Evolutionary conservation across 2,113 vertebrate species (phyloP).

Genomic region (Sphaerodactylus townsendi): DNA sequence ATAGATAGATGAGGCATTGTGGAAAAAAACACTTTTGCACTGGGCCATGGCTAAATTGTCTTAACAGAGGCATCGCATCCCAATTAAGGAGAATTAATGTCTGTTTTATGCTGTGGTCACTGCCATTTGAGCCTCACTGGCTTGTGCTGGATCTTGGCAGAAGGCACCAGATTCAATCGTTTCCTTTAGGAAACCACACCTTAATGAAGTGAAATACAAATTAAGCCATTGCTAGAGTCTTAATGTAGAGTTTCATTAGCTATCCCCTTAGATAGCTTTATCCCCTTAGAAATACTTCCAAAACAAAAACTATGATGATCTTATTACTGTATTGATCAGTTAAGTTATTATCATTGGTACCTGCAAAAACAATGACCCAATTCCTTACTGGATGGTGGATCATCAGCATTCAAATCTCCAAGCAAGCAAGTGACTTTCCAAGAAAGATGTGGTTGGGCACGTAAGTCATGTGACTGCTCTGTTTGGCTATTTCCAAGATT

Average conservation of each 20-base stretch:
- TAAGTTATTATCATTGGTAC: too few species aligned
- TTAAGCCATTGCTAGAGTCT: slow-evolving; percentile 34
- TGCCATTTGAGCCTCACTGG: slow-evolving; percentile 36
- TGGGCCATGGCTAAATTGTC: slow-evolving; percentile 44
- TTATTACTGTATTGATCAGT: background rate
- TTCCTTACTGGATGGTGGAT: too few species aligned
- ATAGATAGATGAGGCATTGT: slow-evolving; percentile 26
- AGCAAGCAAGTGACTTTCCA: too few species aligned
- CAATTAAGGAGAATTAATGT: slow-evolving; percentile 46
- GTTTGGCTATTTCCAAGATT: too few species aligned
- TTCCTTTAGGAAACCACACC: slow-evolving; percentile 55
- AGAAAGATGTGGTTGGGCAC: too few species aligned
- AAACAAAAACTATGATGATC: slow-evolving; percentile 4
- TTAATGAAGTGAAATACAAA: slow-evolving; percentile 61
- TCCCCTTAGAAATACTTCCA: background rate
- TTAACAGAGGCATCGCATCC: slow-evolving; percentile 48
- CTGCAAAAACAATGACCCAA: too few species aligned
- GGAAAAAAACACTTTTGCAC: slow-evolving; percentile 35
- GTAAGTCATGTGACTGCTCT: too few species aligned
- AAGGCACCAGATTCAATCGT: slow-evolving; percentile 45
- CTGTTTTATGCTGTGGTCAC: slow-evolving; percentile 47
- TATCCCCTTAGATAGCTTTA: too few species aligned
- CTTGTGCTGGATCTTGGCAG: slow-evolving; percentile 47
- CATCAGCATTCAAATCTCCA: too few species aligned
- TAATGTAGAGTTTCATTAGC: slow-evolving; percentile 38